Evolutionary conservation across 2,113 vertebrate species (phyloP), one percentile per base, ranked within the genome.

Genomic region (Vanacampus margaritifer): DNA sequence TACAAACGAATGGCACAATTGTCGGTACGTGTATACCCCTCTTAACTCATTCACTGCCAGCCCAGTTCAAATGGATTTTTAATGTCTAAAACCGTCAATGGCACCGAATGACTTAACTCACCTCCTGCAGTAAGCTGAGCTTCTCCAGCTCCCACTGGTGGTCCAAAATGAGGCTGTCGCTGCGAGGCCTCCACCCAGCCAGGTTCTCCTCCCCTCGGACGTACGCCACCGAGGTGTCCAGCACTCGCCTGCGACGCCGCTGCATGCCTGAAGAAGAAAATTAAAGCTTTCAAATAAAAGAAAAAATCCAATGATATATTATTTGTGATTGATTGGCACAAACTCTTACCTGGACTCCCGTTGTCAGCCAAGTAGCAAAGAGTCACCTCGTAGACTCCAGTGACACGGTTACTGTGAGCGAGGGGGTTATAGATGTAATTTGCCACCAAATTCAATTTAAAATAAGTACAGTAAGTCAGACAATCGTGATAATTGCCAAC

Each of bases 131-230:
- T 11, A 97, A 91, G 72, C 96, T 99, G 82, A 99, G 95, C 71
- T 99, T 99, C 85, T 99, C 96, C 89, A 99, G 89, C 86, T 98
- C 97, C 96, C 97, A 98, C 76, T 98, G 96, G 86, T 98, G 97
- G 79, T 98, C 97, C 0, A 98, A 91, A 79, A 99, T 99, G 65
- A 99, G 94, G 81, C 97, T 98, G 91, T 98, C 97, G 0, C 97
- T 98, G 56, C 97, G 94, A 26, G 96, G 97, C 74, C 97, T 91
- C 97, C 97, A 98, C 2, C 97, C 97, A 0, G 96, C 96, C 84
- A 98, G 91, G 89, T 98, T 99, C 89, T 99, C 97, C 81, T 98
- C 97, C 0, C 96, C 97, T 1, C 96, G 84, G 24, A 98, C 96
- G 0, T 98, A 98, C n/a, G 97, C 97, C 74, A 98, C 96, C 0